Conservation (phyloP, 2,888 invertebrate species). For the Scaptomyza caliginosa region DNA sequence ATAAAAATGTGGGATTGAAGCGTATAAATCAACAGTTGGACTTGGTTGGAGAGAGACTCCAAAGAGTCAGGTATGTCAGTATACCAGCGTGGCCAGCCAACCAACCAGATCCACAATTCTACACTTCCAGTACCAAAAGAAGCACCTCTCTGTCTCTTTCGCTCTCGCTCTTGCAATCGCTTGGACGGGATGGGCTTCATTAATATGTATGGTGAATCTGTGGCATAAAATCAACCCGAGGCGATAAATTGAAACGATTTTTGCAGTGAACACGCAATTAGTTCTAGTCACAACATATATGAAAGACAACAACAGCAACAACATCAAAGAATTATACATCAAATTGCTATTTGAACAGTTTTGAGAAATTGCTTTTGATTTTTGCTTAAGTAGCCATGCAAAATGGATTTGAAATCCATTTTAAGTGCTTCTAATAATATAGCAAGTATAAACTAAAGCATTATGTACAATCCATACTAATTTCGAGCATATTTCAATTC, state of each 20-base stretch:
- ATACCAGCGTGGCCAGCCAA: background rate
- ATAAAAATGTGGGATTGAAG: slow-evolving; percentile 83
- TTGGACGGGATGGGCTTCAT: slow-evolving; percentile 52
- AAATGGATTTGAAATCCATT: slow-evolving; percentile 10
- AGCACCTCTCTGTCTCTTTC: slow-evolving; percentile 20
- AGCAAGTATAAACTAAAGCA: too few species aligned
- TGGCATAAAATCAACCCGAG: slow-evolving; percentile 73
- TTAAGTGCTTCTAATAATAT: slow-evolving; percentile 22
- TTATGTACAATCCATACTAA: too few species aligned
- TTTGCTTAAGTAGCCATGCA: slow-evolving; percentile 27
- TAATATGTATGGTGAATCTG: slow-evolving; percentile 66
- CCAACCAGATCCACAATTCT: slow-evolving; percentile 6
- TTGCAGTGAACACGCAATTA: slow-evolving; percentile 76
- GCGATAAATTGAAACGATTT: slow-evolving; percentile 79
- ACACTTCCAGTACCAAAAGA: background rate
- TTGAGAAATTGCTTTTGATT: slow-evolving; percentile 63
- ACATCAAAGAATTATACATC: slow-evolving; percentile 39
- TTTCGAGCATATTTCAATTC: background rate
- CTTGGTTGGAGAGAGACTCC: slow-evolving; percentile 2
- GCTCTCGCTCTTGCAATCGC: slow-evolving; percentile 9
- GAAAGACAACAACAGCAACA: background rate
- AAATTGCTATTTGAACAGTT: slow-evolving; percentile 53
- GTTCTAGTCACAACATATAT: slow-evolving; percentile 61
- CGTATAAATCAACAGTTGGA: slow-evolving; percentile 80
- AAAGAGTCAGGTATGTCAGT: slow-evolving; percentile 23